Base-by-base conservation (phyloP, 1,140 invertebrate genomes). In the Dreissena rostriformis region DNA sequence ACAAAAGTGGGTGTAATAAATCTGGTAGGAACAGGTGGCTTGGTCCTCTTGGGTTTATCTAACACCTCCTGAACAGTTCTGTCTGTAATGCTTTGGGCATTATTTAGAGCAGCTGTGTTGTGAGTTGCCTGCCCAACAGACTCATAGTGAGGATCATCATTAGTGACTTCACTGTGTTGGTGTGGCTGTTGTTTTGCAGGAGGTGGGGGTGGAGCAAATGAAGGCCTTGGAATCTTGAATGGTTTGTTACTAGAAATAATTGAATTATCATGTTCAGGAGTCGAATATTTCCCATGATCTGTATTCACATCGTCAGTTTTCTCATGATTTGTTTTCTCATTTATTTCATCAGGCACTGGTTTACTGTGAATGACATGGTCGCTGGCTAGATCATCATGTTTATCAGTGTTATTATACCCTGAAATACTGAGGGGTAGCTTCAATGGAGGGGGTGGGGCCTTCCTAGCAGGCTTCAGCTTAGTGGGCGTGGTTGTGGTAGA, bases 1-100 rank as follows among this genome's bases (percentile, higher is more conserved):
- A 82, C 80, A 24, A 82, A 55, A 24, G 66, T 82, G 49, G 80
- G 80, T 75, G 74, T 74, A 19, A 82, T 82, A 66, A 55, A 82
- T 68, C 80, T 82, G 24, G 52, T 73, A 39, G 80, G 80, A 24
- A 82, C 55, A 28, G 68, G 53, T 75, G 80, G 80, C 70, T 79
- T 79, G 24, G 57, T 67, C 57, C 68, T 79, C 6, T 79, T 66
- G 19, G 6, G 63, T 71, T 71, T 19, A 61, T 24, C 57, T 61
- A 24, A 2, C 22, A 61, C 22, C 6, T 61, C 57, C 57, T 61
- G 17, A n/a, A 61, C 57, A 61, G 22, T 61, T 61, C 57, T 61
- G 17, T 19, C 57, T 11, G 4, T 39, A 39, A 39, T 61, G 57
- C 57, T 61, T 11, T 6, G 22, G 4, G 17, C 2, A 61, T n/a